A percentile compares a stretch with the other conserved stretches of the same genome.
Conservation (phyloP, 2,113 vertebrate genomes). For the Dicaeum eximium region DNA sequence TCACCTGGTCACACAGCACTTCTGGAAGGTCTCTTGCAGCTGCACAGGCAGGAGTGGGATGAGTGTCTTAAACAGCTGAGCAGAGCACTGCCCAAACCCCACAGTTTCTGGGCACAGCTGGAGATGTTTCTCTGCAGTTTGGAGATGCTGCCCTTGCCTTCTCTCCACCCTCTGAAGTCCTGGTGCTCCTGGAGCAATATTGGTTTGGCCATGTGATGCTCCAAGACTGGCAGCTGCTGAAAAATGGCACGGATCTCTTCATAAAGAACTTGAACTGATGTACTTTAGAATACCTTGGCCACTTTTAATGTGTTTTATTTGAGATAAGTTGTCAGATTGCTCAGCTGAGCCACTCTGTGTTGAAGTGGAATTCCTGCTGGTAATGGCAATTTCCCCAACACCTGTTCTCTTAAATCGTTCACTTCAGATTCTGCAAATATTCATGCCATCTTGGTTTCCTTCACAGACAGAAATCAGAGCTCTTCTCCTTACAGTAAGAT, state of each 20-base stretch:
- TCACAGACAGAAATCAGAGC: constrained; percentile 57
- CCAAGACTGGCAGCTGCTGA: not conserved
- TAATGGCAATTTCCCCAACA: constrained; percentile 28
- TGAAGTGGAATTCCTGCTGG: constrained; percentile 18
- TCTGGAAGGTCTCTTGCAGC: not conserved
- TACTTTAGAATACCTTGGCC: not conserved
- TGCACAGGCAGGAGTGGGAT: not conserved
- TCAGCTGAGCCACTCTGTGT: not conserved
- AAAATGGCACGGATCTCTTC: not conserved
- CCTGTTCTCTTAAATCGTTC: constrained; percentile 30
- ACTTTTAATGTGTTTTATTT: constrained; percentile 9
- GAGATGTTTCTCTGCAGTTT: not conserved
- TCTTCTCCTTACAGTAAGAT: constrained; percentile 50
- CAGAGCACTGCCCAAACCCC: not conserved
- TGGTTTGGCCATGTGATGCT: not conserved
- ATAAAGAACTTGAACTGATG: not conserved
- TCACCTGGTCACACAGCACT: not conserved
- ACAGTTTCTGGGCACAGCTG: not conserved
- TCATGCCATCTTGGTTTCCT: constrained; percentile 52
- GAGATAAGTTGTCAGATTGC: not conserved
- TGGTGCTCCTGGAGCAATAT: not conserved
- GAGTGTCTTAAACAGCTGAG: not conserved
- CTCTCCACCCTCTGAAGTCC: not conserved
- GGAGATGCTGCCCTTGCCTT: not conserved
- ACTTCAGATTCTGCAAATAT: constrained; percentile 43